These are phyloP conservation scores for Porites australiensis DNA, from an alignment of 64 coral and sea anemone genomes.

Conservation along the genomic window DNA sequence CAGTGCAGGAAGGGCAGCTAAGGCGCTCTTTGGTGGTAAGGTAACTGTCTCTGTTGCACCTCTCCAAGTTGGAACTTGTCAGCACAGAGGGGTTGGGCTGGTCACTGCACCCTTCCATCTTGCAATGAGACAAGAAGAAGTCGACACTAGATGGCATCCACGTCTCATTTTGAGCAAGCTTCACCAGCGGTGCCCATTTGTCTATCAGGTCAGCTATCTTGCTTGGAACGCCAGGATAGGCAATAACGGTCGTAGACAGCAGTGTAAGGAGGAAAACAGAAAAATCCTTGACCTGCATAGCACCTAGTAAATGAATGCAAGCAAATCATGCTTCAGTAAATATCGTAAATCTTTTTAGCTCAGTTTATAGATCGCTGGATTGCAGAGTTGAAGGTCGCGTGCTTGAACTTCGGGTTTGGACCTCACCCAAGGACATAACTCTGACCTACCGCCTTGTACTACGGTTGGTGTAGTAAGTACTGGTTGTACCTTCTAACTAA, in stretches of 20 bases:
- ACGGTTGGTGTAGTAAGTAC: too few species aligned
- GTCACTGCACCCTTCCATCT: background rate
- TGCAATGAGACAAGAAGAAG: constrained; percentile 5
- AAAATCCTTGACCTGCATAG: too few species aligned
- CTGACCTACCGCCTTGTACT: too few species aligned
- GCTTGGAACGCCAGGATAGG: background rate
- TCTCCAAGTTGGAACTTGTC: background rate
- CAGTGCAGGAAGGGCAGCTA: background rate
- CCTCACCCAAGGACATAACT: too few species aligned
- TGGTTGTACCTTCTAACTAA: too few species aligned
- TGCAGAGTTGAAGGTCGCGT: too few species aligned
- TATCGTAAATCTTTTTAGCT: too few species aligned
- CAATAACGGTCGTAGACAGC: background rate
- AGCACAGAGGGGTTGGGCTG: background rate
- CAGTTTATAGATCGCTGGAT: too few species aligned
- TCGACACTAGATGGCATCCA: constrained; percentile 42
- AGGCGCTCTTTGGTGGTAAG: background rate
- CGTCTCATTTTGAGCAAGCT: constrained; percentile 6
- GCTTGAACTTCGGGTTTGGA: too few species aligned
- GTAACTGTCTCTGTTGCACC: constrained; percentile 4
- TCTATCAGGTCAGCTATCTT: constrained; percentile 4
- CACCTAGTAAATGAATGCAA: too few species aligned
- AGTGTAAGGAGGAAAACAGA: background rate
- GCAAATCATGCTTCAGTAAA: too few species aligned
- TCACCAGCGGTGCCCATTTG: constrained; percentile 31